Percentiles rank a stretch among this genome's conserved stretches.
phyloP scores from a whole-genome alignment of 2,113 vertebrate species.

The Silurus meridionalis region DNA sequence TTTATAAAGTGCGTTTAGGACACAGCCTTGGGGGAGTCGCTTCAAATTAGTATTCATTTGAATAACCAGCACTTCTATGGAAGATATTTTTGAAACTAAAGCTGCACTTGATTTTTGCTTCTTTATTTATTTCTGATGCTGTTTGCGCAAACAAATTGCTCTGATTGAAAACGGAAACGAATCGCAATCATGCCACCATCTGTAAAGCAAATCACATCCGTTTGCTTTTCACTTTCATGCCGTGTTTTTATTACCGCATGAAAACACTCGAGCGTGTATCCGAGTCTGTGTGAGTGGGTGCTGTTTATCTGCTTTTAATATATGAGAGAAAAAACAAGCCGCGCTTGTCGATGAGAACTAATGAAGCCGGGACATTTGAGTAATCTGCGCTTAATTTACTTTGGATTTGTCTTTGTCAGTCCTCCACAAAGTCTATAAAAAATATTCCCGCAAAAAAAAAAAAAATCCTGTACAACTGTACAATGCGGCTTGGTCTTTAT shows the following conservation, averaged over 20 bases:
- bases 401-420: slow-evolving; percentile 76
- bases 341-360: slow-evolving; percentile 69
- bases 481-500: not conserved
- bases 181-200: slow-evolving; percentile 63
- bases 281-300: not conserved
- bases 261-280: slow-evolving; percentile 57
- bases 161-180: slow-evolving; percentile 47
- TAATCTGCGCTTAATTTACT: slow-evolving; percentile 94
- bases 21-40: not conserved
- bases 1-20: not conserved
- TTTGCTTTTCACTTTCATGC: slow-evolving; percentile 12
- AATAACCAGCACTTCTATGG: not conserved
- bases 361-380: slow-evolving; percentile 82
- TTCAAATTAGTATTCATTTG: not conserved
- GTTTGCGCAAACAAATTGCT: not conserved
- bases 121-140: not conserved
- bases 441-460: slow-evolving; percentile 12
- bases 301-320: slow-evolving; percentile 63
- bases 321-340: slow-evolving; percentile 64
- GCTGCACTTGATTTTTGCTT: not conserved
- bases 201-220: slow-evolving; percentile 64
- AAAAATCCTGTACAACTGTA: no score
- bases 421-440: slow-evolving; percentile 22
- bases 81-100: not conserved
- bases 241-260: slow-evolving; percentile 66